phyloP scores from a whole-genome alignment of 2,797 vertebrate species.

The Sebastes jordani region DNA sequence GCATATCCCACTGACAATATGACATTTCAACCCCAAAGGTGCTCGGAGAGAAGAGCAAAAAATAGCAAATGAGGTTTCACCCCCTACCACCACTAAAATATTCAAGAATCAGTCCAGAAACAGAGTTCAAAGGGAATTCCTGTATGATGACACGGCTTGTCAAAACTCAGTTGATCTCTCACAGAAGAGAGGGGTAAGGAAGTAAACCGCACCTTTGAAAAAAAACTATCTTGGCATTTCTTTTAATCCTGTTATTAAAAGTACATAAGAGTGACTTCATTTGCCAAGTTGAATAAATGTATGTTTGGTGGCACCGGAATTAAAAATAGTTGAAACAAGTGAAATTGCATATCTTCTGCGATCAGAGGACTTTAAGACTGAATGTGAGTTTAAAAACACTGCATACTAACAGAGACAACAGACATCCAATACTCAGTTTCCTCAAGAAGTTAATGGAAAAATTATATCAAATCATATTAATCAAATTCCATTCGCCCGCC shows the following conservation, averaged over 20 bases:
- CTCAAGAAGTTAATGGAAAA: constrained; percentile 36
- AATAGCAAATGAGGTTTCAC: constrained; percentile 62
- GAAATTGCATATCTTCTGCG: neutral
- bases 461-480: constrained; percentile 57
- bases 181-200: constrained; percentile 10
- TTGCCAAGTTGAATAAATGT: neutral
- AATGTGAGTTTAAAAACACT: neutral
- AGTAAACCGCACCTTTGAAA: constrained; percentile 15
- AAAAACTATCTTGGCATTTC: neutral
- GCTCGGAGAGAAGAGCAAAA: constrained; percentile 37
- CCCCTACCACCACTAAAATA: constrained; percentile 49
- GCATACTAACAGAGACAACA: constrained; percentile 20
- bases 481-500: constrained; percentile 47
- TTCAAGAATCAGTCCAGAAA: constrained; percentile 47
- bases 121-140: constrained; percentile 61
- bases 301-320: neutral
- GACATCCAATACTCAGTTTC: constrained; percentile 11
- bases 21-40: constrained; percentile 64
- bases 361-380: neutral
- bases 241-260: neutral
- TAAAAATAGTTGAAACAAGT: neutral
- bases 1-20: constrained; percentile 65
- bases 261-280: neutral
- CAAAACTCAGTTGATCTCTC: constrained; percentile 30
- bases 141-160: constrained; percentile 40